Evolutionary conservation across 2,888 invertebrate genomes (phyloP).

Genomic region (Odontocerum albicorne): DNA sequence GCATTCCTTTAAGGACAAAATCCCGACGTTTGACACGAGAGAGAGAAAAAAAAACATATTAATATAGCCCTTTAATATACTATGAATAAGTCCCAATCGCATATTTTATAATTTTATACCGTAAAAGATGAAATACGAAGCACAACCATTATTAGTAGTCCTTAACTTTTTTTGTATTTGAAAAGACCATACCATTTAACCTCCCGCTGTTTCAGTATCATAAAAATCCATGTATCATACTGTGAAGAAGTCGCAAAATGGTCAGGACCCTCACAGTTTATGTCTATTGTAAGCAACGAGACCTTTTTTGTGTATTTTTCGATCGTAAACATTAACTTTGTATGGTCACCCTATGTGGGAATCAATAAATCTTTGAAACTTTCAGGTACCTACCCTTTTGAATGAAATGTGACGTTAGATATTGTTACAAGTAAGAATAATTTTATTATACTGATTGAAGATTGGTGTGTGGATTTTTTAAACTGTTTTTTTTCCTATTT

Average conservation of each 20-base stretch:
- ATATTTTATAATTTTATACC: not conserved
- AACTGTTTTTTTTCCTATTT: too few species aligned
- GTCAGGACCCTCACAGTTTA: conserved; percentile 7
- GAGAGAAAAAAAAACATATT: not conserved
- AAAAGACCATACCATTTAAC: conserved; percentile 7
- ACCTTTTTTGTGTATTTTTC: conserved; percentile 9
- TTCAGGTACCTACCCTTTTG: too few species aligned
- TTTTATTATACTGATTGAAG: too few species aligned
- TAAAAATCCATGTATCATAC: conserved; percentile 28
- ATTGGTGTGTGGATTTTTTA: too few species aligned
- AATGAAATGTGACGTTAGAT: too few species aligned
- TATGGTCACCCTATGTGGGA: too few species aligned
- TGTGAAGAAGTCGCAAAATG: conserved; percentile 29
- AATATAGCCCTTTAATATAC: not conserved
- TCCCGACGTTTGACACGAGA: not conserved
- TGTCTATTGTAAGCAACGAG: not conserved
- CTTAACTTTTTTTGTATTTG: conserved; percentile 19
- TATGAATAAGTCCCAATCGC: not conserved
- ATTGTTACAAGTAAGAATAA: too few species aligned
- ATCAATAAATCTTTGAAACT: too few species aligned
- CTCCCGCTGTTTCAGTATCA: conserved; percentile 27
- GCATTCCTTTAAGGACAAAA: not conserved
- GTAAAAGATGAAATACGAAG: conserved; percentile 8
- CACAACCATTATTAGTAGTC: conserved; percentile 15
- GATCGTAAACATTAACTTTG: conserved; percentile 16